Conservation (phyloP, 2,888 invertebrate genomes). For the Corythucha ciliata region DNA sequence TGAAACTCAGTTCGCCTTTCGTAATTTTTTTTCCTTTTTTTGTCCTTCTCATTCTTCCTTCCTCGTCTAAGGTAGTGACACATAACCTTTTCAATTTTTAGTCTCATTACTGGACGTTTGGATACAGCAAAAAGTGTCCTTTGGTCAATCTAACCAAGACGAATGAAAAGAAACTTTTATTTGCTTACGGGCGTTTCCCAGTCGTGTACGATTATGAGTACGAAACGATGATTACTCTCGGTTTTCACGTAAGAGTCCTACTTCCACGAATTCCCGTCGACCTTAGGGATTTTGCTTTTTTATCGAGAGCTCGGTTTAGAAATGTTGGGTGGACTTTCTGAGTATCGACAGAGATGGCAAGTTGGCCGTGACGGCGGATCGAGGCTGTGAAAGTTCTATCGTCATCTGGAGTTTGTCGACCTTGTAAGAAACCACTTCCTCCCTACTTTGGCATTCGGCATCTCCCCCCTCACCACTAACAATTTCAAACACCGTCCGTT, state of each 20-base stretch:
- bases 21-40: constrained; percentile 9
- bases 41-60: background rate
- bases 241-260: constrained; percentile 15
- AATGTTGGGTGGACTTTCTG: background rate
- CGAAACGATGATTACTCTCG: constrained; percentile 19
- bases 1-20: constrained; percentile 17
- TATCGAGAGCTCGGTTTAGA: background rate
- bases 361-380: too few relatives aligned
- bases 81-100: background rate
- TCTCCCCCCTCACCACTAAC: too few relatives aligned
- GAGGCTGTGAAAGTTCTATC: too few relatives aligned
- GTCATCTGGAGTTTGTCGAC: too few relatives aligned
- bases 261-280: too few relatives aligned
- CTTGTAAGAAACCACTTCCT: too few relatives aligned
- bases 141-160: constrained; percentile 18
- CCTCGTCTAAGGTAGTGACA: background rate
- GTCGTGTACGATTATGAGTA: constrained; percentile 21
- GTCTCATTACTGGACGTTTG: constrained; percentile 22
- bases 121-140: constrained; percentile 9
- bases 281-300: too few relatives aligned
- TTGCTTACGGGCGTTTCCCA: constrained; percentile 16
- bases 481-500: background rate
- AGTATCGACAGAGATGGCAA: too few relatives aligned
- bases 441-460: too few relatives aligned
- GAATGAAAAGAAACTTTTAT: constrained; percentile 13